Evolutionary conservation across 2,797 vertebrate genomes (phyloP), one percentile per base, ranked within the genome.

Genomic region (Pipistrellus kuhlii): DNA sequence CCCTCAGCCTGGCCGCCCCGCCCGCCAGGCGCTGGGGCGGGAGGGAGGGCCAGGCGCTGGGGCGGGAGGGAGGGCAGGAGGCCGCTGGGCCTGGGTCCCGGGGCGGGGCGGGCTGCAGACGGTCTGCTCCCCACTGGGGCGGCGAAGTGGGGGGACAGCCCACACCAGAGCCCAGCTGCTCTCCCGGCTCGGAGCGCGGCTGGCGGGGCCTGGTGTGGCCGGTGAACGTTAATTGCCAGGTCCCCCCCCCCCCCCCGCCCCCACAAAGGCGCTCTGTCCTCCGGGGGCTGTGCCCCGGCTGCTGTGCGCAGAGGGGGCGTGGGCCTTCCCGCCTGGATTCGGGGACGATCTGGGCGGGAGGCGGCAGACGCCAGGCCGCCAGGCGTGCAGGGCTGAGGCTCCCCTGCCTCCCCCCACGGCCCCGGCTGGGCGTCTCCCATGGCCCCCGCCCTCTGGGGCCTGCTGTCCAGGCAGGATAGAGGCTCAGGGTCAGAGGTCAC

Each of bases 231-330:
- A 77, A 89, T 84, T 48, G 20, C 78, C 86, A 75, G 88, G 57
- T 81, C 5, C 46, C 46, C 13, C 46, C 11, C 35, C 81, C 75
- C 20, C 6, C 44, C 3, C 3, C 35, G 46, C 72, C 23, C 81
- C 84, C 95, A 48, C 38, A 91, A 87, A 90, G 91, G 92, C 48
- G n/a, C 12, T 77, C 85, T 96, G 0, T 95, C 86, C 72, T 44
- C 76, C 11, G 27, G 80, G 35, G 85, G 3, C 68, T 27, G 3
- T 51, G 76, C 83, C 93, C 93, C 18, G 68, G 85, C 86, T 2
- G 72, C 32, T 81, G 6, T 0, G 3, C 21, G n/a, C 81, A 25
- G 72, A 64, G 71, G 81, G 69, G 71, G 81, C 57, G 46, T 30
- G 81, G 75, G 5, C 0, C 62, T 20, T 20, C 85, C 15, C 59